Evolutionary conservation across 1,140 invertebrate species (phyloP).

Genomic region (Episyrphus balteatus): DNA sequence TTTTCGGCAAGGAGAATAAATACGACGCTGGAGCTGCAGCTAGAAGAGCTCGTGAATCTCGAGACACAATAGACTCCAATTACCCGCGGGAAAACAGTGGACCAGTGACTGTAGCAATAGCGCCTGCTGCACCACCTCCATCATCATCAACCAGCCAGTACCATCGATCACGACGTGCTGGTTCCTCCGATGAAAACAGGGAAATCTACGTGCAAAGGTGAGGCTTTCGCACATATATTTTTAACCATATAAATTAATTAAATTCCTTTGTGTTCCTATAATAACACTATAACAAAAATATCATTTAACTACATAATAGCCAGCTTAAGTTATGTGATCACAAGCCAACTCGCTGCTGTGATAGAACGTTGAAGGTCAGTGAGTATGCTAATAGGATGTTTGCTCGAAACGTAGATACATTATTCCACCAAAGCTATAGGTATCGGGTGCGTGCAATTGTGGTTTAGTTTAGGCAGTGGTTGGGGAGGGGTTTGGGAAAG

Average conservation of each 20-base stretch:
- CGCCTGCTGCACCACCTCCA: not conserved
- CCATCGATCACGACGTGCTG: slow-evolving; percentile 5
- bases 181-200: not conserved
- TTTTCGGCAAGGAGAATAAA: slow-evolving; percentile 67
- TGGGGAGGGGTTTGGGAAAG: not conserved
- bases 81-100: slow-evolving; percentile 20
- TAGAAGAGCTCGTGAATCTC: slow-evolving; percentile 35
- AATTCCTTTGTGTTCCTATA: not conserved
- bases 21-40: slow-evolving; percentile 41
- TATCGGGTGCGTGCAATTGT: too few species aligned
- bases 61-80: slow-evolving; percentile 15
- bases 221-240: not conserved
- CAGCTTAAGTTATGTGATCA: too few species aligned
- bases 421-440: too few species aligned
- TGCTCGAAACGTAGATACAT: too few species aligned
- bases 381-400: too few species aligned
- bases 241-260: not conserved
- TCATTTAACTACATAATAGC: too few species aligned
- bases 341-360: too few species aligned
- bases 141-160: slow-evolving; percentile 1
- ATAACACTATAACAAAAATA: too few species aligned
- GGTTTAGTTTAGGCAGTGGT: too few species aligned
- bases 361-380: too few species aligned
- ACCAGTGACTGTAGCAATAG: too few species aligned
- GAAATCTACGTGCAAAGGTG: not conserved